Base-by-base conservation (phyloP, 2,888 invertebrate species). In the Leptarthrus brevirostris region DNA sequence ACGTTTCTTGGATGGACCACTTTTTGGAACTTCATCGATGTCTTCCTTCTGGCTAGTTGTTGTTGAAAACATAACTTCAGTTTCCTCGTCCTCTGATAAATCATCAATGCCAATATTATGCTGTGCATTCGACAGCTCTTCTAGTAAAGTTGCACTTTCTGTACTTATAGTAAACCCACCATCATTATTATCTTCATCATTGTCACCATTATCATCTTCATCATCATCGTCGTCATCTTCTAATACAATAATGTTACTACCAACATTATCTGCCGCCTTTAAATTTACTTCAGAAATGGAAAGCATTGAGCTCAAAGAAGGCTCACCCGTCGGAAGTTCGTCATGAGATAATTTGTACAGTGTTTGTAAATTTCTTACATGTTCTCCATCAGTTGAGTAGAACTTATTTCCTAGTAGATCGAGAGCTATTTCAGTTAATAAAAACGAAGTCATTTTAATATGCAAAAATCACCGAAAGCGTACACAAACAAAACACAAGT, bases 321-420 rank as follows among this genome's bases (percentile, higher is more conserved):
- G 22, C n/a, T 66, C 66, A 22, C 47, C 47, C 5, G 69, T 30
- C 4, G 12, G 12, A 14, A 26, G n/a, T 18, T 58, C 34, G 8
- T 2, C 40, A n/a, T 47, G 18, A 47, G 16, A 4, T n/a, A 47
- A 26, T 40, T 56, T 56, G 34, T 72, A 72, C 18, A 44, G 49
- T 12, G 72, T 49, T 14, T 22, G 20, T 22, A 70, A 53, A n/a
- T 53, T 18, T 14, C 18, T 30, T 10, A 53, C 69, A 10, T 26
- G 49, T 12, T 69, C n/a, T 0, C 69, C 69, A 18, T 69, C 26
- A 30, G 26, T 2, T 16, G 26, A 30, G 10, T 69, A 69, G 3
- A 69, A 69, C 18, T 69, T 49, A 49, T 69, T 69, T 8, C 69
- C 69, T 2, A 69, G 20, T 18, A 69, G 30, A 69, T 69, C 30